A percentile compares a stretch with the other conserved stretches of the same genome.
phyloP scores from a whole-genome alignment of 2,888 invertebrate genomes.

The Theretra japonica region DNA sequence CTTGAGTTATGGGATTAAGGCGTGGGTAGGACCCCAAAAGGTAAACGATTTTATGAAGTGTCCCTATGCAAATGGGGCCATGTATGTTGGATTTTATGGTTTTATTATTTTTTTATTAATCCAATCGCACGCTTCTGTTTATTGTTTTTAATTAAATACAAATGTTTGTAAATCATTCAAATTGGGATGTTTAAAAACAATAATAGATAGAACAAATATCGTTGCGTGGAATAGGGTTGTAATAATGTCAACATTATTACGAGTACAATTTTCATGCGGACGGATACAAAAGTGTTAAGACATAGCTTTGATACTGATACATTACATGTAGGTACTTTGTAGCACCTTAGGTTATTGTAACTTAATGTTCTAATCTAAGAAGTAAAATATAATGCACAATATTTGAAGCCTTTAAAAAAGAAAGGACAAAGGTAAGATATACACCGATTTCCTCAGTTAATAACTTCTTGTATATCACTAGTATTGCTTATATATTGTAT shows the following conservation, averaged over 20 bases:
- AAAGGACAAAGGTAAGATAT: too few species aligned
- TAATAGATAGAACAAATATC: not conserved
- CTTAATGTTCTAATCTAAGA: too few species aligned
- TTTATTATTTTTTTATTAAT: slow-evolving; percentile 53
- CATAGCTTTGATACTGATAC: too few species aligned
- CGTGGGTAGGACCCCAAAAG: slow-evolving; percentile 57
- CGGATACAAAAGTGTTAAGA: too few species aligned
- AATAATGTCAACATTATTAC: not conserved
- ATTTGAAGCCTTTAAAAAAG: too few species aligned
- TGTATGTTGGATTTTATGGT: slow-evolving; percentile 42
- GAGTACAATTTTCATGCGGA: not conserved
- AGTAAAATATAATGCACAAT: too few species aligned
- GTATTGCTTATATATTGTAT: too few species aligned
- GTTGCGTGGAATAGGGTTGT: not conserved
- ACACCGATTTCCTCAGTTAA: too few species aligned
- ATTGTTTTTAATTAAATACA: slow-evolving; percentile 16
- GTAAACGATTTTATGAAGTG: slow-evolving; percentile 68
- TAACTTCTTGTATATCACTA: too few species aligned
- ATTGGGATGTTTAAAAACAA: slow-evolving; percentile 24
- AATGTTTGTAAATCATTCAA: slow-evolving; percentile 21
- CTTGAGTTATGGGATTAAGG: slow-evolving; percentile 39
- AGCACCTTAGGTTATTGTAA: too few species aligned
- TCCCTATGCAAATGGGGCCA: slow-evolving; percentile 63
- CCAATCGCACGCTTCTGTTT: slow-evolving; percentile 49
- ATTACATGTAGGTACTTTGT: too few species aligned